Base-by-base conservation (phyloP, 2,113 vertebrate species). In the Tachysurus vachellii region DNA sequence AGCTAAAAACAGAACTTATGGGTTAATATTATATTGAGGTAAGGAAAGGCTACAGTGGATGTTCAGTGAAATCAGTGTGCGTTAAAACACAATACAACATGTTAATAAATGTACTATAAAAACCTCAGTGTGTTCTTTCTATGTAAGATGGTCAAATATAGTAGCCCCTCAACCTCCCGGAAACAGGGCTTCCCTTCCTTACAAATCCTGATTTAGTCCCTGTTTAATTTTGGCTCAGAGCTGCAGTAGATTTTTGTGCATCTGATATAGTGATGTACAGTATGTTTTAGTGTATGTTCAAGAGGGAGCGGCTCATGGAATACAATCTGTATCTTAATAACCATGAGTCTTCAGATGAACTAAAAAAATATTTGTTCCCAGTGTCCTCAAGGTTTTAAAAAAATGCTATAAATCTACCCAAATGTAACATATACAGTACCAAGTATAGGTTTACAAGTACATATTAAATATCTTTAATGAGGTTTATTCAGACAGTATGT, bases 101-200 rank as follows among this genome's bases (percentile, higher is more conserved):
- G 73, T 31, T 57, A 80, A 56, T 36, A 31, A 80, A 80, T 31
- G n/a, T 17, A 44, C n/a, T 80, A 56, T 80, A 76, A 50, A 31
- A 80, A 54, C 16, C 14, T 79, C 75, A 28, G 13, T 5, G 47
- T 11, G 28, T 31, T 80, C 53, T 80, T 56, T 80, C 50, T 57
- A 17, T 80, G n/a, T 57, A 80, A 57, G 16, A 56, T 19, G 28
- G 17, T 50, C n/a, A 36, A 56, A 57, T 31, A 80, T 80, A 80
- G 77, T 80, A 79, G 53, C 6, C 5, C 77, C 53, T 17, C n/a
- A 80, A 7, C 53, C 77, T 57, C n/a, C 28, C 53, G 77, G 77
- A 80, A 57, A 80, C 77, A 76, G 73, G 44, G 44, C 73, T 76
- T 53, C 73, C 73, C 44, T 50, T 50, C 73, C 44, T 50, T 47